phyloP scores from a whole-genome alignment of 2,113 vertebrate genomes.

The Corythoichthys intestinalis region DNA sequence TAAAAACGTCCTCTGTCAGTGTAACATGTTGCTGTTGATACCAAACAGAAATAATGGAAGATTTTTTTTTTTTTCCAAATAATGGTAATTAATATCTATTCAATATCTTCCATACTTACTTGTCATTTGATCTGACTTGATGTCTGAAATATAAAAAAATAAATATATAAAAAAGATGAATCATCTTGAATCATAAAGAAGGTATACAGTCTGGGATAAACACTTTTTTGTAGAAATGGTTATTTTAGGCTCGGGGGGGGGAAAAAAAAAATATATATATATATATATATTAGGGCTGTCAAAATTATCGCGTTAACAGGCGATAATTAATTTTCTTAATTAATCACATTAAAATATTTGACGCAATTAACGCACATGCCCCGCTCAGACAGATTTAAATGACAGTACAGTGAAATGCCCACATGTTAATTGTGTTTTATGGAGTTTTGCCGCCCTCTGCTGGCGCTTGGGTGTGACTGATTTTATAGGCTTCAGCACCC shows the following conservation, averaged over 20 bases:
- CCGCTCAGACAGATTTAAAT: too few relatives aligned
- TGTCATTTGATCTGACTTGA: conserved; percentile 85
- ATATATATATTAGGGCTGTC: too few relatives aligned
- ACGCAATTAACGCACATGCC: too few relatives aligned
- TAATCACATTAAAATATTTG: too few relatives aligned
- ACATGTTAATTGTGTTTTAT: too few relatives aligned
- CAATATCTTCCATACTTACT: conserved; percentile 76
- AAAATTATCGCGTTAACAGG: too few relatives aligned
- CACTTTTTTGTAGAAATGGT: neutral
- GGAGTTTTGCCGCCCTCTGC: too few relatives aligned
- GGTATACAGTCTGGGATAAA: neutral
- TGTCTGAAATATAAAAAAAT: conserved; percentile 71
- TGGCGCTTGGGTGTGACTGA: too few relatives aligned
- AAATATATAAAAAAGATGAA: neutral
- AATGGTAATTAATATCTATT: neutral
- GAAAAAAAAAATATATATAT: neutral
- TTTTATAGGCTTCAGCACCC: too few relatives aligned
- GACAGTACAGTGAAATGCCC: too few relatives aligned
- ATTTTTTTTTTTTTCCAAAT: neutral
- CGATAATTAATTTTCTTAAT: too few relatives aligned
- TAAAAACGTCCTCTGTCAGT: conserved; percentile 81
- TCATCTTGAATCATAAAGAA: neutral
- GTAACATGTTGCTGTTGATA: conserved; percentile 76
- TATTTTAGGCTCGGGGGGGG: too few relatives aligned
- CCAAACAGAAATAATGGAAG: neutral